Evolutionary conservation across 2,888 invertebrate genomes (phyloP), one percentile per base, ranked within the genome.

Genomic region (Dione vanillae): DNA sequence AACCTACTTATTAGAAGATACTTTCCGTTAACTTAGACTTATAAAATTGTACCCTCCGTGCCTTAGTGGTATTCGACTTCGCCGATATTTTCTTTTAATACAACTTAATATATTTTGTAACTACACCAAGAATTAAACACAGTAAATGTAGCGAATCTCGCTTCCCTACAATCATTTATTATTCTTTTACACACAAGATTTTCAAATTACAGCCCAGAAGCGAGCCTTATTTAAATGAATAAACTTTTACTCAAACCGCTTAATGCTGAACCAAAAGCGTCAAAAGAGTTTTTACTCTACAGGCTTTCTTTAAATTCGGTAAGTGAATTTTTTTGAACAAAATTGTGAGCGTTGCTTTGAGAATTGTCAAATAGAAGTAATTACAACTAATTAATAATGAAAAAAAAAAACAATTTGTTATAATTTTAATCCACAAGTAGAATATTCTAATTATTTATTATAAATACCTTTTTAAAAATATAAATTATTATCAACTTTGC

Each of bases 221-320:
- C 27, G 14, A 45, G n/a, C 43, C 27, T 27, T 61, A 61, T 61
- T 61, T 43, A 61, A 61, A 61, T 61, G 59, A 27, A 61, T 41
- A 61, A 27, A 61, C 43, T 61, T 61, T 59, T 61, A 27, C 59
- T 43, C 41, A 59, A 59, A 43, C 43, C 59, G 43, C 59, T 43
- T 59, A 43, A 59, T 59, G 43, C 59, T 43, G 43, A 59, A 59
- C 59, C 59, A 41, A 59, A 59, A 59, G 59, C 59, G 43, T 59
- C 59, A 43, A 59, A 59, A 43, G 59, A 59, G 59, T 43, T 59
- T 59, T 59, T 43, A 43, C 43, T 41, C 27, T 59, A 20, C 20
- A 59, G 43, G 59, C 59, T 59, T 59, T 59, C 59, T 59, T 61
- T 61, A 59, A 59, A 59, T 61, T 61, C 41, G 43, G 43, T 43